Evolutionary conservation across 2,113 vertebrate species (phyloP).

Genomic region (Coreoperca whiteheadi): DNA sequence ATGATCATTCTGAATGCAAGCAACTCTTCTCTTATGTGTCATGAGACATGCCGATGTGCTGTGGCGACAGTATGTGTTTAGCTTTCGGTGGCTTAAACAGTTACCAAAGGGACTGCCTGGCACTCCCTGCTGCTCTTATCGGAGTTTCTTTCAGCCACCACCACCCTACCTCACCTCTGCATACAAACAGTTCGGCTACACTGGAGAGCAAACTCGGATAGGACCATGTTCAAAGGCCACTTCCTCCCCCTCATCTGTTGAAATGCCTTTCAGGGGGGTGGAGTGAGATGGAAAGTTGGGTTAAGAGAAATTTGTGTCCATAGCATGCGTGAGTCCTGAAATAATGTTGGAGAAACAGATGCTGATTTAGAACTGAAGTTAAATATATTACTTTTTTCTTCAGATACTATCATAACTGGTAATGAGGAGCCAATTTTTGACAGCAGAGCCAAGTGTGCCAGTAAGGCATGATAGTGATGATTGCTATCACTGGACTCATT

Average conservation of each 20-base stretch:
- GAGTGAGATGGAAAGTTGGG: neutral
- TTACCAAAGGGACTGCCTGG: conserved; percentile 33
- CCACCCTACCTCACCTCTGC: conserved; percentile 66
- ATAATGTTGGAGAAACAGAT: neutral
- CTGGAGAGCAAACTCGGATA: conserved; percentile 82
- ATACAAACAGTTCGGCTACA: conserved; percentile 77
- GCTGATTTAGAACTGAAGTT: neutral
- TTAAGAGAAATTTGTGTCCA: neutral
- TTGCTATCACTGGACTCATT: no score
- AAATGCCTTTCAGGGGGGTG: conserved; percentile 38
- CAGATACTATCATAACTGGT: neutral
- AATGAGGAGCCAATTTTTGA: neutral
- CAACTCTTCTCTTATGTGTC: neutral
- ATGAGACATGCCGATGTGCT: neutral
- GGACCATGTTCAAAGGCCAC: conserved; percentile 86
- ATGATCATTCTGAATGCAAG: neutral
- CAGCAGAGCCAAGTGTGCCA: neutral
- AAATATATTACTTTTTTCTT: neutral
- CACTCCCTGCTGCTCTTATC: conserved; percentile 76
- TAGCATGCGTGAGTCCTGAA: neutral
- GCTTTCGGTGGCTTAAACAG: conserved; percentile 9
- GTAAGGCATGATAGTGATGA: neutral
- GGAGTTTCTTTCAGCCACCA: conserved; percentile 46
- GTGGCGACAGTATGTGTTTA: conserved; percentile 13
- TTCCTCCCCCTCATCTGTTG: conserved; percentile 75